phyloP scores from a whole-genome alignment of 2,888 invertebrate genomes.

The Amphimallon solstitiale region DNA sequence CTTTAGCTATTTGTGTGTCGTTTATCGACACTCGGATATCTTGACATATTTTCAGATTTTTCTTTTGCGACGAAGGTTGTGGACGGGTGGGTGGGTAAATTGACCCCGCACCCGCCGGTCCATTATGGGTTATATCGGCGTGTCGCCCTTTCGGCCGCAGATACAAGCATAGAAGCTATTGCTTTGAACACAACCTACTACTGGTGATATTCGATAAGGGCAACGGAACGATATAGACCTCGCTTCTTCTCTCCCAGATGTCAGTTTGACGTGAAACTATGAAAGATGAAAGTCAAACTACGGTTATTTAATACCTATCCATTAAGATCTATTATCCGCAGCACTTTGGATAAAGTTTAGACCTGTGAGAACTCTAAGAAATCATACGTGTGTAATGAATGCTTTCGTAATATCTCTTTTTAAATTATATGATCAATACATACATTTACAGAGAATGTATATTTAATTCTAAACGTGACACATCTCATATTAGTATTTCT shows the following conservation, averaged over 20 bases:
- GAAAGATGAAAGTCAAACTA: conserved; percentile 59
- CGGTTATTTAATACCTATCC: conserved; percentile 61
- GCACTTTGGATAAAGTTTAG: conserved; percentile 6
- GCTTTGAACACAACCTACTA: conserved; percentile 2
- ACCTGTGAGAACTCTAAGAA: conserved; percentile 11
- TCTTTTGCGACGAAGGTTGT: conserved; percentile 15
- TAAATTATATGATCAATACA: too few relatives aligned
- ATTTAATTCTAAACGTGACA: too few relatives aligned
- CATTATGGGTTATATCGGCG: conserved; percentile 32
- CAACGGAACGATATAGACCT: conserved; percentile 8
- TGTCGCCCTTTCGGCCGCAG: conserved; percentile 26
- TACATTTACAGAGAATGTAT: too few relatives aligned
- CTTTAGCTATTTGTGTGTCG: conserved; percentile 26
- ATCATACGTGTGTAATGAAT: background rate
- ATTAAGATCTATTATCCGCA: conserved; percentile 51
- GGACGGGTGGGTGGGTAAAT: conserved; percentile 31
- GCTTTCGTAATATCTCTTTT: too few relatives aligned
- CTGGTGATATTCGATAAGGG: conserved; percentile 32
- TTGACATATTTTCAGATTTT: conserved; percentile 34
- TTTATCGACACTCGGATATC: conserved; percentile 33
- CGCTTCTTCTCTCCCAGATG: conserved; percentile 38
- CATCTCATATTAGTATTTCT: too few relatives aligned
- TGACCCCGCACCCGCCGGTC: conserved; percentile 27
- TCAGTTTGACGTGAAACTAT: conserved; percentile 58
- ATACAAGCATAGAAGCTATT: conserved; percentile 17